Conservation (phyloP, 2,797 vertebrate species). For the Orestias chungarensis region DNA sequence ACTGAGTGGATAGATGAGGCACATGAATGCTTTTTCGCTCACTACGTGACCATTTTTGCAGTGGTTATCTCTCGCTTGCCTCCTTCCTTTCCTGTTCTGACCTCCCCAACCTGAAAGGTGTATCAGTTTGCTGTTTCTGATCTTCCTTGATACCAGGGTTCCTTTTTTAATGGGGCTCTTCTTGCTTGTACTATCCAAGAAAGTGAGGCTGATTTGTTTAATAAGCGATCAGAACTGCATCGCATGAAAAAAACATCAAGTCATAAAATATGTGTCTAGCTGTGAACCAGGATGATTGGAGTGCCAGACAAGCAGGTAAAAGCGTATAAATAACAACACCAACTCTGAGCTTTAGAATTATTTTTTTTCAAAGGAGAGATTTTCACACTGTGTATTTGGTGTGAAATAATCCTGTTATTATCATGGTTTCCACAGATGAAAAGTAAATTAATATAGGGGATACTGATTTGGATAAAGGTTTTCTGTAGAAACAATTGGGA, state of each 20-base stretch:
- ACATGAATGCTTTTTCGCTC: conserved; percentile 7
- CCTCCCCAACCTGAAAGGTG: conserved; percentile 28
- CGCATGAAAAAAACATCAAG: conserved; percentile 65
- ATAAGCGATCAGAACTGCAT: conserved; percentile 66
- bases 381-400: no score
- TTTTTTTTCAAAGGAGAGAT: no score
- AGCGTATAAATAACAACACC: not conserved
- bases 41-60: conserved; percentile 2
- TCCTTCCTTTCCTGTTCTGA: conserved; percentile 37
- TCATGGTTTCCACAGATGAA: not conserved
- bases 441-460: not conserved
- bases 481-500: not conserved
- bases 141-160: conserved; percentile 30
- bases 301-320: conserved; percentile 31
- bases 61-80: conserved; percentile 12
- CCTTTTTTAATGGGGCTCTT: conserved; percentile 56
- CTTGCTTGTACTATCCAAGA: conserved; percentile 51
- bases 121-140: conserved; percentile 51
- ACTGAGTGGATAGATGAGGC: not conserved
- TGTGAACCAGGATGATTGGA: conserved; percentile 44
- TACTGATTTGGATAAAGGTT: not conserved
- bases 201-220: conserved; percentile 57
- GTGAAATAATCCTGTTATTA: not conserved
- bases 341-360: not conserved
- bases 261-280: conserved; percentile 66